Evolutionary conservation across 2,888 invertebrate genomes (phyloP), one percentile per base, ranked within the genome.

Genomic region (Zonitis immaculata): DNA sequence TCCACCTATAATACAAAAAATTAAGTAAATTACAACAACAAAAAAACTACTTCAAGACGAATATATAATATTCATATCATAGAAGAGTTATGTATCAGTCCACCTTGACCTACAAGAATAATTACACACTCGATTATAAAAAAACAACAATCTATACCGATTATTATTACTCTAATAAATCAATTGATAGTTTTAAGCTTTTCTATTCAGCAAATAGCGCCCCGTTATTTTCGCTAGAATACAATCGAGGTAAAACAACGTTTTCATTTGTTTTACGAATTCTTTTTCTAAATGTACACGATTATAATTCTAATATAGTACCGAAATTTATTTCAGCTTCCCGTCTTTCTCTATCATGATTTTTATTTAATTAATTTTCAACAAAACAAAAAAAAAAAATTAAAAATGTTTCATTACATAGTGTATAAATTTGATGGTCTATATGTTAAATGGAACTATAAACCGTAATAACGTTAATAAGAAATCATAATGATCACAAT

Each of bases 361-460:
- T 32, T 28, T 30, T 32, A 32, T 32, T 32, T 14, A 32, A 12
- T 32, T 14, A 6, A 35, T 35, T 35, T 18, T 35, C 16, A 35
- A 35, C 16, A n/a, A n/a, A n/a, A n/a, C n/a, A n/a, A n/a, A n/a
- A n/a, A n/a, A n/a, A n/a, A n/a, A n/a, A n/a, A n/a, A n/a, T n/a
- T 18, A 16, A 9, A 16, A 16, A 35, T 35, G 35, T 35, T 18
- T 16, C 44, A 28, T 44, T 44, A 27, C 26, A 27, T 28, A 25
- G 11, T 12, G 44, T 28, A 28, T 44, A 44, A 28, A 44, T 44
- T 28, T 44, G 28, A 44, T 44, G 44, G 44, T 44, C 44, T 44
- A 44, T 28, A 44, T 44, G 18, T 44, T 44, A 44, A 28, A 14
- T 44, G 44, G 44, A 44, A 44, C 28, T 44, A 28, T 44, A 28